Evolutionary conservation across 2,113 vertebrate species (phyloP).

Genomic region (Brachypodius melanocephalos): DNA sequence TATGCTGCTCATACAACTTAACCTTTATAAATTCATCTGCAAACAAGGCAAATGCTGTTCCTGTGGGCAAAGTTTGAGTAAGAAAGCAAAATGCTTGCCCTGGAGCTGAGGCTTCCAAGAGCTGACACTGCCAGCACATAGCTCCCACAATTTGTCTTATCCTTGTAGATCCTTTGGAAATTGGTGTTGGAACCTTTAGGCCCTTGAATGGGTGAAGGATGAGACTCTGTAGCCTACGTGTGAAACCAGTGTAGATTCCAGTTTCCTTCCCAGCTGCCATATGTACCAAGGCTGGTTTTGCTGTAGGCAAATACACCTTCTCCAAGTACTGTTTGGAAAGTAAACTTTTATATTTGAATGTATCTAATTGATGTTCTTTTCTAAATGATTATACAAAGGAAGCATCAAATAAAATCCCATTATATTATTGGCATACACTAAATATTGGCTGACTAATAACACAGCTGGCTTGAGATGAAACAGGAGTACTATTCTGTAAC

Average conservation of each 20-base stretch:
- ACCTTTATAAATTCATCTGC: not conserved
- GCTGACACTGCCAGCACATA: accelerated
- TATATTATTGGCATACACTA: not conserved
- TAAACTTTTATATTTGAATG: not conserved
- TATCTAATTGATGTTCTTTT: not conserved
- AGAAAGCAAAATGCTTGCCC: not conserved
- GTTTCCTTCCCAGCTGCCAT: accelerated
- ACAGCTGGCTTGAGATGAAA: not conserved
- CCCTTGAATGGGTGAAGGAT: not conserved
- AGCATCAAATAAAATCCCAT: not conserved
- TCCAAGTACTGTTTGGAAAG: not conserved
- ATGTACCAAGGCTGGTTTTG: not conserved
- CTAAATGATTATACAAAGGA: not conserved
- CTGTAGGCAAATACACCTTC: not conserved
- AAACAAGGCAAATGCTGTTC: not conserved
- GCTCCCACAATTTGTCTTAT: not conserved
- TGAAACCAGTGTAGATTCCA: not conserved
- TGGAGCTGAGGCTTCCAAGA: not conserved
- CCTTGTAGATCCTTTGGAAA: not conserved
- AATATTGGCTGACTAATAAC: not conserved
- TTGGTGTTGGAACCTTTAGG: not conserved
- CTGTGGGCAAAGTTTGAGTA: not conserved
- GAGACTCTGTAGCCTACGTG: accelerated
- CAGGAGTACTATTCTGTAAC: not conserved
- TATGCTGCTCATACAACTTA: not conserved